Evolutionary conservation across 2,113 vertebrate species (phyloP), one percentile per base, ranked within the genome.

Genomic region (Parotia lawesii): DNA sequence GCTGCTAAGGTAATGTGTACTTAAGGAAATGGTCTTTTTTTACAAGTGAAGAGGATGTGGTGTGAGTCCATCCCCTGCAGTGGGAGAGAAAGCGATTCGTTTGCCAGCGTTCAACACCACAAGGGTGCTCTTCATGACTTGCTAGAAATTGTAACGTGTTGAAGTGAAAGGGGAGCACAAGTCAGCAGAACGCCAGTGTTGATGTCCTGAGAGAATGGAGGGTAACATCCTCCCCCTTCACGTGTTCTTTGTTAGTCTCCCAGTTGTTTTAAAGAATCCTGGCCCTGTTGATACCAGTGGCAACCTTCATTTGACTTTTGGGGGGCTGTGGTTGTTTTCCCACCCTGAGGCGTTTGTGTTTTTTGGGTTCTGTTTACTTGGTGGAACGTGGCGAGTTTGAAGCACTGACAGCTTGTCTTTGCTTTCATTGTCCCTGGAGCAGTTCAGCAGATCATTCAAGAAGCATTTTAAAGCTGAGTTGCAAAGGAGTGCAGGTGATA

Each of bases 31-130:
- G 0, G 0, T 29, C 2, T 64, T 29, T 66, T 21, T 33, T 66
- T 9, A 29, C 31, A 40, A 65, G 20, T 19, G 33, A 64, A 38
- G 54, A 38, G 11, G 27, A 9, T 78, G 11, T 38, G 33, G 12
- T 62, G 6, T 23, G 45, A 53, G 22, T 57, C 33, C 16, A 8
- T 51, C 24, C 29, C 18, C 21, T 69, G 21, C 37, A n/a, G 0
- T 8, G 6, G 37, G 31, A 4, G 11, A 12, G 21, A 64, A 78
- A 42, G 21, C 0, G 0, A 5, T 28, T 77, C 33, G 9, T 87
- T 69, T 73, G 31, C 37, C 31, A 19, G 10, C 12, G 3, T 70
- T 71, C 35, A 33, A 12, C 29, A 71, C 5, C 27, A 14, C 35
- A 9, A 5, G 16, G 27, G 9, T 47, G 53, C 9, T 70, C 15